phyloP scores from a whole-genome alignment of 2,797 vertebrate species.

The Pitangus sulphuratus region DNA sequence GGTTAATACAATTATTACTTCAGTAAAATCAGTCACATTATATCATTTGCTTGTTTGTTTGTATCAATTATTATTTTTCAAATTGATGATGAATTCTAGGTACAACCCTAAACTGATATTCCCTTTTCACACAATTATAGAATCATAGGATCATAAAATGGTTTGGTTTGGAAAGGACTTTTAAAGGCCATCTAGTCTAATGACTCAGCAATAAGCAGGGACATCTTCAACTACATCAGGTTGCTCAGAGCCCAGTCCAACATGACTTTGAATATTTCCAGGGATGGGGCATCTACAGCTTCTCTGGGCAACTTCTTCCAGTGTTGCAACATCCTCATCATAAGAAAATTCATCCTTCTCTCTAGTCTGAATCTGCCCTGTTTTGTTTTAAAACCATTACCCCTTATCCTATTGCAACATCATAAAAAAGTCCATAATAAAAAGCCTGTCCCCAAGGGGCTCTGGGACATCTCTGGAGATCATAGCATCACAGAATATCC shows the following conservation, averaged over 20 bases:
- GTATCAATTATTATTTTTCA: neutral
- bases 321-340: neutral
- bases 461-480: neutral
- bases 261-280: too few species aligned
- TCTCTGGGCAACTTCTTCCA: neutral
- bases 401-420: neutral
- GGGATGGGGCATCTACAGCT: rapidly evolving
- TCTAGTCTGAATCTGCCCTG: neutral
- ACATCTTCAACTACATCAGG: neutral
- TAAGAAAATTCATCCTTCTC: neutral
- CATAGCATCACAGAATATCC: neutral
- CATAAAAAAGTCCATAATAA: neutral
- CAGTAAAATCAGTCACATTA: neutral
- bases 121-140: neutral
- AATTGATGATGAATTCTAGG: neutral
- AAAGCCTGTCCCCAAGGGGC: neutral
- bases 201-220: neutral
- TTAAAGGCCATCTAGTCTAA: neutral
- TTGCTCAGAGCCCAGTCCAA: rapidly evolving
- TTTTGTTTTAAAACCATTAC: neutral
- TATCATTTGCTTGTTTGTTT: neutral
- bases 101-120: neutral
- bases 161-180: neutral
- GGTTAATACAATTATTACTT: neutral
- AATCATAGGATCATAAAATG: neutral